These are phyloP conservation scores for Heterodera carotae DNA, from an alignment of 1,140 invertebrate genomes.

Conservation along the genomic window DNA sequence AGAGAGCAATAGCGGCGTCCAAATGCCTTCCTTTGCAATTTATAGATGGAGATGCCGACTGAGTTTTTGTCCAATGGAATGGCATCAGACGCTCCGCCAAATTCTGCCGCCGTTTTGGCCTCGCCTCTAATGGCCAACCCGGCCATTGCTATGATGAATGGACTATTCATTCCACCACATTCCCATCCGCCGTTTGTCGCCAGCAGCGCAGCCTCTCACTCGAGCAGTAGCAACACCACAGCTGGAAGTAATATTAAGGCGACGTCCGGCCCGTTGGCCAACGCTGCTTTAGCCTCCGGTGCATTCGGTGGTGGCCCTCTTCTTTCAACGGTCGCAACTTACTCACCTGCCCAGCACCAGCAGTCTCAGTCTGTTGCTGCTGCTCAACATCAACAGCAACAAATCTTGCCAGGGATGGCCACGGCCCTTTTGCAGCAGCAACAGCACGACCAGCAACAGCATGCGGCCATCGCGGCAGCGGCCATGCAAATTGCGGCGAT, in stretches of 20 bases:
- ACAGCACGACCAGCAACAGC: constrained; percentile 19
- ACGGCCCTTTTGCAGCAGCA: constrained; percentile 22
- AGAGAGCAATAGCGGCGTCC: too few relatives aligned
- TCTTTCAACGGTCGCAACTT: neutral
- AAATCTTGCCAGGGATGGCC: constrained; percentile 4
- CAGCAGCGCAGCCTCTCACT: neutral
- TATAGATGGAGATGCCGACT: constrained; percentile 9
- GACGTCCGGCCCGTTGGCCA: neutral
- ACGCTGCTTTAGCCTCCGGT: neutral
- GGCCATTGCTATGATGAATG: constrained; percentile 7
- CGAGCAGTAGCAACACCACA: neutral
- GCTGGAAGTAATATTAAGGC: neutral
- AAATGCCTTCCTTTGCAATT: neutral
- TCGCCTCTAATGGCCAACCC: constrained; percentile 6
- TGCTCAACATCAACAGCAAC: neutral
- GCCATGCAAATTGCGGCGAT: constrained; percentile 11
- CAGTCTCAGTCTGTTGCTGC: constrained; percentile 7
- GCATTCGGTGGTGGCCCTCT: constrained; percentile 7
- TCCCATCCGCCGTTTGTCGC: neutral
- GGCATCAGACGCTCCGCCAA: neutral
- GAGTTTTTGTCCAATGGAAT: constrained; percentile 8
- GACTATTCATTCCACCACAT: neutral
- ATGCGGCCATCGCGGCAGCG: constrained; percentile 1
- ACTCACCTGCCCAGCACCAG: neutral
- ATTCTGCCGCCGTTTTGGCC: constrained; percentile 14